A percentile compares a stretch with the other conserved stretches of the same genome.
Evolutionary conservation across 2,113 vertebrate species (phyloP).

Genomic region (Cromileptes altivelis): DNA sequence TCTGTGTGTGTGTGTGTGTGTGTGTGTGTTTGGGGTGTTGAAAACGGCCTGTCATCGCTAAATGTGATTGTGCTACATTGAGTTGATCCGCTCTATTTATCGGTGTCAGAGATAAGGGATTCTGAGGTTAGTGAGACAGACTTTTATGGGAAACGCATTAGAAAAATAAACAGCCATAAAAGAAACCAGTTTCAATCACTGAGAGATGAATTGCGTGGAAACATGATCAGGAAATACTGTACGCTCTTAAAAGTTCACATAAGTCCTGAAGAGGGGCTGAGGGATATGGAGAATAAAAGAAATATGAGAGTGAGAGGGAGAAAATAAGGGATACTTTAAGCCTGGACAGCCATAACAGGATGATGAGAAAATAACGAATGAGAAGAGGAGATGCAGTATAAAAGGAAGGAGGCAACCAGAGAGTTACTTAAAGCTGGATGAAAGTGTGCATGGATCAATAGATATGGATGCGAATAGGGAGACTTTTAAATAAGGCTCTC

Average conservation of each 20-base stretch:
- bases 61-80: conserved; percentile 61
- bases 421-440: conserved; percentile 74
- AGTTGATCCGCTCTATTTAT: conserved; percentile 74
- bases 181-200: conserved; percentile 66
- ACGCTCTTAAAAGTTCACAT: conserved; percentile 52
- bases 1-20: not conserved
- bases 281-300: conserved; percentile 37
- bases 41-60: conserved; percentile 55
- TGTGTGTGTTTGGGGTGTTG: conserved; percentile 25
- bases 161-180: conserved; percentile 74
- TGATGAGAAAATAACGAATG: conserved; percentile 31
- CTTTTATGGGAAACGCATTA: conserved; percentile 67
- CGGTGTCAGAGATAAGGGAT: conserved; percentile 67
- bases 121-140: conserved; percentile 55
- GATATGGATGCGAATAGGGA: conserved; percentile 78
- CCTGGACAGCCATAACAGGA: conserved; percentile 6
- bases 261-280: conserved; percentile 31
- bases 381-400: conserved; percentile 37
- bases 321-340: conserved; percentile 35
- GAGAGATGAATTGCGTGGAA: conserved; percentile 55
- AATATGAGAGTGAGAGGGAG: conserved; percentile 38
- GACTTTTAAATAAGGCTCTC: conserved; percentile 81
- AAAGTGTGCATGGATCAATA: conserved; percentile 81
- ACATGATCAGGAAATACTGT: conserved; percentile 53
- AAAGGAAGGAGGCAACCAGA: conserved; percentile 55